These are phyloP conservation scores for Drosophila cracens DNA, from an alignment of 2,888 invertebrate genomes.

Conservation along the genomic window DNA sequence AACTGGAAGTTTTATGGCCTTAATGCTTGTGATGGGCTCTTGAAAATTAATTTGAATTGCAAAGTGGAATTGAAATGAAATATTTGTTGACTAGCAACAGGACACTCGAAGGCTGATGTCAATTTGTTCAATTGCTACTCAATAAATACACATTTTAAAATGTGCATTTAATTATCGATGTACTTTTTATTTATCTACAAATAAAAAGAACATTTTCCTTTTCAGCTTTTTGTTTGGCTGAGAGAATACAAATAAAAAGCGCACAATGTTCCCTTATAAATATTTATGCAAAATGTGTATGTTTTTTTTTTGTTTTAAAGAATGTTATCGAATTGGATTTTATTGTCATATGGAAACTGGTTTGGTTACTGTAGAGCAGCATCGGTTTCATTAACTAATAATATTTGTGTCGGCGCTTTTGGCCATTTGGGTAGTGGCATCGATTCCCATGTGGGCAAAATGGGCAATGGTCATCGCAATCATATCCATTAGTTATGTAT, in stretches of 20 bases:
- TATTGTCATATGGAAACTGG: slow-evolving; percentile 68
- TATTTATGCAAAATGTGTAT: slow-evolving; percentile 69
- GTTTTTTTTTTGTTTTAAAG: slow-evolving; percentile 48
- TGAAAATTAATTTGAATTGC: slow-evolving; percentile 65
- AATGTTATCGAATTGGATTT: slow-evolving; percentile 69
- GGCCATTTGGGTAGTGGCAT: slow-evolving; percentile 7
- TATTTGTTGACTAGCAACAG: slow-evolving; percentile 17
- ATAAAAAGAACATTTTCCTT: slow-evolving; percentile 6
- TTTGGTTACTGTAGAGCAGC: slow-evolving; percentile 42
- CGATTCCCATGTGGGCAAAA: not conserved
- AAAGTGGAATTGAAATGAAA: slow-evolving; percentile 61
- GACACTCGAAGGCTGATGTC: not conserved
- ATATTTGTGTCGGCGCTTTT: slow-evolving; percentile 29
- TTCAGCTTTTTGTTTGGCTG: not conserved
- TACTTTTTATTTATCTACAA: not conserved
- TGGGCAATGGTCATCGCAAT: slow-evolving; percentile 13
- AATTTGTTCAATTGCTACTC: not conserved
- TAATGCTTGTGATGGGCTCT: slow-evolving; percentile 2
- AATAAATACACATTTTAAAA: slow-evolving; percentile 9
- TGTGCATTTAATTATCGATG: slow-evolving; percentile 10
- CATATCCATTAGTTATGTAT: slow-evolving; percentile 62
- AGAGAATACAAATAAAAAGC: not conserved
- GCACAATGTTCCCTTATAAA: slow-evolving; percentile 32
- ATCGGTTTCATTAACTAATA: slow-evolving; percentile 52
- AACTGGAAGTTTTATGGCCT: slow-evolving; percentile 9